These are phyloP conservation scores for Drosophila demipolita DNA, from an alignment of 2,888 invertebrate species.

Conservation along the genomic window DNA sequence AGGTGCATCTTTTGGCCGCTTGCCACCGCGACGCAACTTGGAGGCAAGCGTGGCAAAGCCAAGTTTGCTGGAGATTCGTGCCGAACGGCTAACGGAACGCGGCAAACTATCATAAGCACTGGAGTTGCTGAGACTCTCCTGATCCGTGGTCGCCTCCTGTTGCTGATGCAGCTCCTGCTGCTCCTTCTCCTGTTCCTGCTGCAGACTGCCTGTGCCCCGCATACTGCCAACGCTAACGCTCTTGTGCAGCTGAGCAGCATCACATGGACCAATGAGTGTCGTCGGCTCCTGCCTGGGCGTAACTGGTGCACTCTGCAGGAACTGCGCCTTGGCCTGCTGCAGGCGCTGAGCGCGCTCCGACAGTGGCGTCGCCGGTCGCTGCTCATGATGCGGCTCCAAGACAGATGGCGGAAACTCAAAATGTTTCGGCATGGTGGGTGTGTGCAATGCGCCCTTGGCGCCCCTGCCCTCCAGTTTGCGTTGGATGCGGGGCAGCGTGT, in stretches of 20 bases:
- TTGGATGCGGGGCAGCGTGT: constrained; percentile 83
- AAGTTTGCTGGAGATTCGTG: constrained; percentile 84
- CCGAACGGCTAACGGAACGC: constrained; percentile 82
- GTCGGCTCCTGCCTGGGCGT: constrained; percentile 63
- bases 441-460: constrained; percentile 54
- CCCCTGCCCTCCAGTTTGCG: constrained; percentile 82
- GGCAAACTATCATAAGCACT: constrained; percentile 86
- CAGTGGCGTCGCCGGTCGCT: constrained; percentile 79
- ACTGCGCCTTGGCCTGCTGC: constrained; percentile 90
- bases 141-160: constrained; percentile 71
- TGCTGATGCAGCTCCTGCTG: constrained; percentile 28
- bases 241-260: constrained; percentile 87
- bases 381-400: constrained; percentile 18
- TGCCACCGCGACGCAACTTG: constrained; percentile 86
- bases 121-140: constrained; percentile 82
- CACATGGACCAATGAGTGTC: constrained; percentile 85
- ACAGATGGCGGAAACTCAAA: constrained; percentile 62
- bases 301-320: constrained; percentile 86
- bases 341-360: constrained; percentile 87
- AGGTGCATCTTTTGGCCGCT: constrained; percentile 74
- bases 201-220: constrained; percentile 38
- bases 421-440: constrained; percentile 76
- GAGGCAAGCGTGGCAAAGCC: constrained; percentile 87
- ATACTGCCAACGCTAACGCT: constrained; percentile 93
- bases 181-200: constrained; percentile 7